A percentile compares a stretch with the other conserved stretches of the same genome.
phyloP scores from a whole-genome alignment of 1,140 invertebrate genomes.

The Sogatella furcifera region DNA sequence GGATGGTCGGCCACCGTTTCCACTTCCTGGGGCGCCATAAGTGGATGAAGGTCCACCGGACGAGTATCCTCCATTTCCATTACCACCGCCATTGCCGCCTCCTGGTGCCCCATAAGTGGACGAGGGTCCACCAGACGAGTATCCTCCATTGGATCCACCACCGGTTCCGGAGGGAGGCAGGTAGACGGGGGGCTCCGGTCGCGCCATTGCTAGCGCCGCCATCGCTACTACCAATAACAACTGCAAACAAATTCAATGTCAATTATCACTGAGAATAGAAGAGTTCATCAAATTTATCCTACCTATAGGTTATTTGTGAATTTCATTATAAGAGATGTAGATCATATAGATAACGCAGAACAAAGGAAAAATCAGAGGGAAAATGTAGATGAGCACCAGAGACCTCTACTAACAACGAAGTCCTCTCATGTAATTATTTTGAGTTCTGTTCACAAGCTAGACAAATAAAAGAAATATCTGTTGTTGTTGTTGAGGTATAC shows the following conservation, averaged over 20 bases:
- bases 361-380: too few relatives aligned
- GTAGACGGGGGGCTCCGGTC: conserved; percentile 12
- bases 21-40: conserved; percentile 9
- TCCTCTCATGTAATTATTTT: too few relatives aligned
- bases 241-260: background rate
- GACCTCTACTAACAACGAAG: too few relatives aligned
- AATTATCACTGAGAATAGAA: too few relatives aligned
- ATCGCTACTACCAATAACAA: background rate
- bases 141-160: background rate
- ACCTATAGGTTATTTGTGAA: too few relatives aligned
- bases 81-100: background rate
- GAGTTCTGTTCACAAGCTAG: too few relatives aligned
- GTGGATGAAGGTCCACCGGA: background rate
- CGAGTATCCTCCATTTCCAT: conserved; percentile 5
- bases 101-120: conserved; percentile 28
- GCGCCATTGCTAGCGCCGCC: conserved; percentile 1
- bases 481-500: too few relatives aligned
- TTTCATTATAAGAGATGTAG: too few relatives aligned
- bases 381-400: too few relatives aligned
- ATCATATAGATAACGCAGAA: too few relatives aligned
- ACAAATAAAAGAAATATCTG: too few relatives aligned
- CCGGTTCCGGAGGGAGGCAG: background rate
- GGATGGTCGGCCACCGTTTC: conserved; percentile 10
- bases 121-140: conserved; percentile 15
- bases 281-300: too few relatives aligned